Base-by-base conservation (phyloP, 2,888 invertebrate species). In the Drosophila koepferae region DNA sequence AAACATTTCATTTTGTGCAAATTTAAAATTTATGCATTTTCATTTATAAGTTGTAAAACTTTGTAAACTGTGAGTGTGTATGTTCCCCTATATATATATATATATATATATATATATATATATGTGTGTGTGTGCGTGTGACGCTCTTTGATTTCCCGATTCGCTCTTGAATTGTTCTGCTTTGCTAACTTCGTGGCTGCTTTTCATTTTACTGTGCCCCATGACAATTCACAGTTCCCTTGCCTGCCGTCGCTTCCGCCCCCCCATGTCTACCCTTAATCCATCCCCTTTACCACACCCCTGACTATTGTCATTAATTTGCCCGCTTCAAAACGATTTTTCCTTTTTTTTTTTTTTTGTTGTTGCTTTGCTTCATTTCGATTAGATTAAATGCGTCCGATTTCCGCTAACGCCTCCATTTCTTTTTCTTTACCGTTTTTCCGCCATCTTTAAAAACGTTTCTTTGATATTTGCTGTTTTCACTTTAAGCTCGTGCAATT, bases 11-110 rank as follows among this genome's bases (percentile, higher is more conserved):
- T 73, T 80, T 80, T 71, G 67, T 71, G 69, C 67, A 77, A 86
- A 90, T 88, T 79, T 75, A 58, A 73, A 83, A 90, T 86, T 82
- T 90, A 86, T 90, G 89, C 75, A 71, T 62, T 69, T 76, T 63
- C 59, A 68, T 68, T 80, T 80, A 72, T 69, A 89, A 87, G 85
- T 80, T 79, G 74, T 53, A 53, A 59, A 72, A 74, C 64, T 77
- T 77, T 67, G 7, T 5, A 7, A 51, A 12, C 16, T 10, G 14
- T 14, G 16, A 6, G 38, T 9, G 4, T 1, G 59, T 36, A 28
- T 44, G 20, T 53, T 46, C 48, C 38, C 38, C 38, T 38, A 28
- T 28, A 28, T 28, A 28, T 6, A 5, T n/a, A n/a, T n/a, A n/a
- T n/a, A n/a, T n/a, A n/a, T n/a, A n/a, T n/a, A n/a, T n/a, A n/a